Evolutionary conservation across 2,888 invertebrate species (phyloP), one percentile per base, ranked within the genome.

Genomic region (Coecobrya sp.): DNA sequence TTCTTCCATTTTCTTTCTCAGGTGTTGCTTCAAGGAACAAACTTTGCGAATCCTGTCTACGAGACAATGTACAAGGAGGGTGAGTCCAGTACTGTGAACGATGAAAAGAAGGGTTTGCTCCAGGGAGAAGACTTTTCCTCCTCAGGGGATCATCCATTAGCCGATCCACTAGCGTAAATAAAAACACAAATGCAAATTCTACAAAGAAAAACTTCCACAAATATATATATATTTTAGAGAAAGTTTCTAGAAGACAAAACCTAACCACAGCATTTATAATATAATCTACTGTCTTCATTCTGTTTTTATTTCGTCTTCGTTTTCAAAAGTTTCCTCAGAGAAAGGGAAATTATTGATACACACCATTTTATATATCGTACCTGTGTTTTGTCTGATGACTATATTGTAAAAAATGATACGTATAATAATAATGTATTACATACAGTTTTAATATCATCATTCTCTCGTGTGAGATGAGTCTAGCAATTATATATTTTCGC

Each of bases 31-130:
- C 95, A 96, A 96, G 97, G 97, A 94, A 97, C 97, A 42, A 98
- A 98, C 96, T 98, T 98, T 96, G 97, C 97, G 25, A 98, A 98
- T 96, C 98, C 98, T 0, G 97, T 98, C 73, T 98, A 98, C 96
- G 98, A 98, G 95, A 97, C 97, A 82, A 97, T 98, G 96, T 98
- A 97, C 96, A 96, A 95, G 87, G 95, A 95, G 59, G 95, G 95
- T 11, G 95, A 95, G 13, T 95, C 95, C 8, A 94, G 94, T 86
- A 85, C 92, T 16, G 93, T 94, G 22, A 95, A 92, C 85, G 96
- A 95, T 89, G 96, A 96, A 94, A 96, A 96, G 94, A 96, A 95
- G 94, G 96, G 96, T 11, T 94, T 96, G 10, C 94, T 96, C 55
- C 95, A 95, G 87, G 94, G 93, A 27, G 95, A 94, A 92, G 94